Base-by-base conservation (phyloP, 2,797 vertebrate species). In the Melanotaenia trifasciata region DNA sequence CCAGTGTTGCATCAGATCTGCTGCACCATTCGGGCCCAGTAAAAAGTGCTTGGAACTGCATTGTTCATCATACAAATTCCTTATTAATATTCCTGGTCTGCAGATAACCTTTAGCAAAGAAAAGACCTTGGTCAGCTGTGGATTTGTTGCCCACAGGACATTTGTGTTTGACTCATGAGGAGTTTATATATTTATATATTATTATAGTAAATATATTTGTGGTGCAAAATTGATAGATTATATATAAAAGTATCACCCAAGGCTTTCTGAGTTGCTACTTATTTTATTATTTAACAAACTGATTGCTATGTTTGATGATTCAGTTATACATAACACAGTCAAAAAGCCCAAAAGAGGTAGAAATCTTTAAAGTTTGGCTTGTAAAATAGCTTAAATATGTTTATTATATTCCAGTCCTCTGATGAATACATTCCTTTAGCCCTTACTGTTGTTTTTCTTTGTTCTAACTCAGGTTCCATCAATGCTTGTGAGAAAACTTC, bases 401-500 rank as follows among this genome's bases (percentile, higher is more conserved):
- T 24, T 24, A 12, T 57, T 57, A 40, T 57, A 26, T 57, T 26
- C 0, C 12, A 38, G n/a, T 43, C 9, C 30, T 1, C 0, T 30
- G 13, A 28, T 28, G 11, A 22, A 28, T 40, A 9, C 35, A n/a
- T 0, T 36, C 40, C 4, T 40, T 40, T 43, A 47, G 47, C 36
- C 22, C 22, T 22, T 38, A 1, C 30, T 0, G 30, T 36, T 58
- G 24, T 13, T 63, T 13, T 35, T 60, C 24, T 40, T n/a, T 66
- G 45, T 61, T 5, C 22, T 62, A 4, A 47, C 13, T 30, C 89
- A 98, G 97, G 97, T 20, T 97, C 97, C 76, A 97, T 94, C 78
- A 98, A 98, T 64, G 97, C 97, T 77, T 99, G 97, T 12, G 97
- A 99, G 94, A 98, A 97, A 91, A 98, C 97, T 0, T 97, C 97